phyloP scores from a whole-genome alignment of 2,797 vertebrate species.

The Xerus rutilus region DNA sequence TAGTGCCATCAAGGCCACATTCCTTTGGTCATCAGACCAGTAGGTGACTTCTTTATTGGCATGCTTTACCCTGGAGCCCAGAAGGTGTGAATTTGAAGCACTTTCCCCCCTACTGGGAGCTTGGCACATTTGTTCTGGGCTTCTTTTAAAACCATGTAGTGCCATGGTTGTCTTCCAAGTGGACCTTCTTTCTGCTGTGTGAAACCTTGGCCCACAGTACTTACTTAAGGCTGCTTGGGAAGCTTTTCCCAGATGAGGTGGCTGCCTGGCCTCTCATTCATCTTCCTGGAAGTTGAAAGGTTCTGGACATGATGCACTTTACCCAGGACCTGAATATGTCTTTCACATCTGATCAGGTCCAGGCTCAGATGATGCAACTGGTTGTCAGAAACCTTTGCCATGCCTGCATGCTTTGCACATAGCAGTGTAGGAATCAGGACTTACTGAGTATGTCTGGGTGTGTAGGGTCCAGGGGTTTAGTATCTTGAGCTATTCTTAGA shows the following conservation, averaged over 20 bases:
- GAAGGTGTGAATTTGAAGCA: conserved; percentile 81
- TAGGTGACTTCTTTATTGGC: conserved; percentile 79
- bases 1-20: conserved; percentile 68
- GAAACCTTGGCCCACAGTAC: neutral
- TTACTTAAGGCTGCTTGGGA: neutral
- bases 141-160: conserved; percentile 64
- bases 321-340: neutral
- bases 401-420: neutral
- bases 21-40: conserved; percentile 69
- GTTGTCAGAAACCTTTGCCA: neutral
- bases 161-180: conserved; percentile 71
- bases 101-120: conserved; percentile 72
- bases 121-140: conserved; percentile 71
- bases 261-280: neutral
- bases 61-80: conserved; percentile 72
- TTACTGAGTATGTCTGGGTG: neutral
- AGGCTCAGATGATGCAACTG: neutral
- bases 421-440: neutral
- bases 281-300: neutral
- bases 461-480: neutral
- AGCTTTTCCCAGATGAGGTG: neutral
- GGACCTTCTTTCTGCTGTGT: conserved; percentile 65
- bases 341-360: neutral
- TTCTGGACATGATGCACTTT: neutral
- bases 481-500: neutral